These are phyloP conservation scores for Eidolon helvum DNA, from an alignment of 2,113 vertebrate genomes.

Conservation along the genomic window DNA sequence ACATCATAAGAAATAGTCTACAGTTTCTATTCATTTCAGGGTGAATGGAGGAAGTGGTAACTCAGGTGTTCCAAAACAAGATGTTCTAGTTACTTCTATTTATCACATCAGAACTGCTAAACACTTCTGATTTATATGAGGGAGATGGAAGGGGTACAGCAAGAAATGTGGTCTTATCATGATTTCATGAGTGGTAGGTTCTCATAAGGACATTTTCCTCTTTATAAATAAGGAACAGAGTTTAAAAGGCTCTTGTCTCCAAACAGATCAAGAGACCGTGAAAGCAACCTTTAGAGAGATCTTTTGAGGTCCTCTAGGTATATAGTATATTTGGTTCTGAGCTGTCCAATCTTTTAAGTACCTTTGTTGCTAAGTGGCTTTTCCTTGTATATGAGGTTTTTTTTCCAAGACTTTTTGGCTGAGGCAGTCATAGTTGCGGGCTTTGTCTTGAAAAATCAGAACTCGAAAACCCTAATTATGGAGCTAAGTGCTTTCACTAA, in stretches of 20 bases:
- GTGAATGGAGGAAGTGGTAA: constrained; percentile 20
- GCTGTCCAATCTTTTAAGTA: not conserved
- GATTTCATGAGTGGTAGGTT: not conserved
- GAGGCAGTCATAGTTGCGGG: not conserved
- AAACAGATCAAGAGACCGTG: not conserved
- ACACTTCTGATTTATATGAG: constrained; percentile 20
- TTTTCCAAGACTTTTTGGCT: not conserved
- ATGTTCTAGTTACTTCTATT: constrained; percentile 26
- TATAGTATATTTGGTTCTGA: not conserved
- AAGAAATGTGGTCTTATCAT: constrained; percentile 18
- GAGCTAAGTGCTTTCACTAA: not conserved
- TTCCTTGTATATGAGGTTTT: not conserved
- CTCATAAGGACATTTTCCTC: not conserved
- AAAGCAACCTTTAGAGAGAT: not conserved
- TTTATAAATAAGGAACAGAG: constrained; percentile 4
- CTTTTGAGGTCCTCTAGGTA: not conserved
- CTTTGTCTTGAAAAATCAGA: constrained; percentile 48
- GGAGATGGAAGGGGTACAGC: not conserved
- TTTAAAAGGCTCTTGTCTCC: constrained; percentile 25
- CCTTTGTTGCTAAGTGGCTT: not conserved
- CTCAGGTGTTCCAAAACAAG: constrained; percentile 46
- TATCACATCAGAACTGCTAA: not conserved
- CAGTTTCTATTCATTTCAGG: constrained; percentile 27
- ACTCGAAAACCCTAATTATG: not conserved
- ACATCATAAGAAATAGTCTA: constrained; percentile 2